Conservation (phyloP, 2,113 vertebrate species). For the Mionectes macconnelli region DNA sequence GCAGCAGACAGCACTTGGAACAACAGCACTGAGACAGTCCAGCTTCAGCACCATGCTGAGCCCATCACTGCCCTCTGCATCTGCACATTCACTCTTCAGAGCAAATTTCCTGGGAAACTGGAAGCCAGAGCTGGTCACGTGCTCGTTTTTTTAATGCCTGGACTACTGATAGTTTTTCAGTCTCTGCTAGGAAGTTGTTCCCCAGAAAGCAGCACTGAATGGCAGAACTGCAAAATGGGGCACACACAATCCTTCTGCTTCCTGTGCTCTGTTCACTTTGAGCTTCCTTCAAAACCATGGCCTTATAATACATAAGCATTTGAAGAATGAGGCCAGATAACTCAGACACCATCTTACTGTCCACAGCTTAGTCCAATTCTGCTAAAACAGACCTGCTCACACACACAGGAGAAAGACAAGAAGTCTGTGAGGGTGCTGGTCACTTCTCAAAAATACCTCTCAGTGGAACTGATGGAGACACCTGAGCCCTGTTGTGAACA, state of each 20-base stretch:
- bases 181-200: background rate
- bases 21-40: background rate
- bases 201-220: background rate
- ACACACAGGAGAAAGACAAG: rapidly evolving
- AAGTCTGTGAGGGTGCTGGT: background rate
- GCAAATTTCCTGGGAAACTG: background rate
- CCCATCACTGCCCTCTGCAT: background rate
- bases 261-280: background rate
- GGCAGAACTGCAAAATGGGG: background rate
- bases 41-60: background rate
- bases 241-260: background rate
- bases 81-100: background rate
- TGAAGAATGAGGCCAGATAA: background rate
- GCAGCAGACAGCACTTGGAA: background rate
- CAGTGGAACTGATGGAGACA: background rate
- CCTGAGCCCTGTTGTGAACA: background rate
- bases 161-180: background rate
- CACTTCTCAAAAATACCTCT: background rate
- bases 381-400: background rate
- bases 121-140: background rate
- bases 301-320: background rate
- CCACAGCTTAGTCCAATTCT: background rate
- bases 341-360: background rate
- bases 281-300: background rate
- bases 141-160: background rate